Base-by-base conservation (phyloP, 2,888 invertebrate genomes). In the Netelia melanura region DNA sequence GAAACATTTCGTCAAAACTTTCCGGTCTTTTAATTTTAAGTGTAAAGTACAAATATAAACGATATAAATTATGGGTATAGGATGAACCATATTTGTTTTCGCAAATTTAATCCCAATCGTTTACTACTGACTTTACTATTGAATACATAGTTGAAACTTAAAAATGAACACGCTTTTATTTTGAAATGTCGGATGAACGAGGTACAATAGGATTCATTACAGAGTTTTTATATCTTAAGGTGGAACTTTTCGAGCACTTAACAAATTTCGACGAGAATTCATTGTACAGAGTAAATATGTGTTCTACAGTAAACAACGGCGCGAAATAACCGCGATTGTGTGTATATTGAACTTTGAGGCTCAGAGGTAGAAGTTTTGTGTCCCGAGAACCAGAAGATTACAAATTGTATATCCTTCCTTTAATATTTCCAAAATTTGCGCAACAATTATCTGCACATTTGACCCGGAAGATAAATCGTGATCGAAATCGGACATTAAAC, bases 321-420 rank as follows among this genome's bases (percentile, higher is more conserved):
- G 38, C 44, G 61, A 48, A 61, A 25, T 14, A 72, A 43, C 11
- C 6, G 48, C 58, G 30, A 23, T 43, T 54, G 43, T 52, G 25
- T 23, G 43, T 76, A 30, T 81, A 11, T 81, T 74, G 56, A 74
- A 77, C 77, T 58, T 84, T 83, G 61, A 79, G 68, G 71, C 74
- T 83, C 76, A 52, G 85, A 86, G 82, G 86, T 86, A 86, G 80
- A 85, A 78, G 30, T 75, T 81, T 72, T 25, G 64, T 64, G 72
- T 81, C 58, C 61, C 30, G 61, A 44, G 67, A 11, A 74, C 21
- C 43, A 11, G 56, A 10, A 48, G 21, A 44, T 62, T 25, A n/a
- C 21, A 17, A 62, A 38, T 62, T 74, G 68, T 64, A 44, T 38
- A 23, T 81, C 52, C 71, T 81, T 81, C 23, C 54, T 14, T 25